Percentiles rank a stretch among this genome's conserved stretches.
phyloP scores from a whole-genome alignment of 2,113 vertebrate genomes.

The Otolemur garnettii region DNA sequence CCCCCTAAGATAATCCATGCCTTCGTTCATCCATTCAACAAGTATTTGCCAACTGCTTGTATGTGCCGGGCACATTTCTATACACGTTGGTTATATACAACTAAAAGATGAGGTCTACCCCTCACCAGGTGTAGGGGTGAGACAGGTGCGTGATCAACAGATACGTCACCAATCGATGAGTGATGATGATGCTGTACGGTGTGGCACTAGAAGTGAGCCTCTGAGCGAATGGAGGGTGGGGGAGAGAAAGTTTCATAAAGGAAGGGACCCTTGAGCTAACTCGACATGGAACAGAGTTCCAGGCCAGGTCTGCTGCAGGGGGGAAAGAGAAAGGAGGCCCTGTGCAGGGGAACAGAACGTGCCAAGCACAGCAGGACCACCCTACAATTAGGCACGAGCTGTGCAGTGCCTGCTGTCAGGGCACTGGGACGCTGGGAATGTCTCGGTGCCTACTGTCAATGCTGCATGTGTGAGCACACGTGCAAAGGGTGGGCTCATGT shows the following conservation, averaged over 20 bases:
- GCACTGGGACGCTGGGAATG: accelerated
- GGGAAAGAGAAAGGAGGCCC: neutral
- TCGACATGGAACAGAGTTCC: neutral
- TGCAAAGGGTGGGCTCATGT: neutral
- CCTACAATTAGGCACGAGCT: neutral
- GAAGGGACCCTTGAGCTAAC: neutral
- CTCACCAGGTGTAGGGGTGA: accelerated
- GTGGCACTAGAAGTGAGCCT: accelerated
- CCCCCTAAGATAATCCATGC: neutral
- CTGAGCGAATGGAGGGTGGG: accelerated
- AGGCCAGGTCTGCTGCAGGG: neutral
- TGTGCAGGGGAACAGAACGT: accelerated
- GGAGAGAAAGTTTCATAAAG: neutral
- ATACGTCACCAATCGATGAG: accelerated
- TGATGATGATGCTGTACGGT: accelerated
- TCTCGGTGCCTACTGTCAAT: accelerated
- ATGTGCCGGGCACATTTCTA: neutral
- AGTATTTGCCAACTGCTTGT: neutral
- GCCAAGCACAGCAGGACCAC: neutral
- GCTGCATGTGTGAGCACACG: accelerated
- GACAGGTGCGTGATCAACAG: neutral
- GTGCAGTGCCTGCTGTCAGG: neutral
- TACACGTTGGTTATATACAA: neutral
- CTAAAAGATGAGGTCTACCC: neutral
- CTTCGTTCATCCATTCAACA: neutral